phyloP scores from a whole-genome alignment of 1,140 invertebrate species.

The Sarcophaga bullata region DNA sequence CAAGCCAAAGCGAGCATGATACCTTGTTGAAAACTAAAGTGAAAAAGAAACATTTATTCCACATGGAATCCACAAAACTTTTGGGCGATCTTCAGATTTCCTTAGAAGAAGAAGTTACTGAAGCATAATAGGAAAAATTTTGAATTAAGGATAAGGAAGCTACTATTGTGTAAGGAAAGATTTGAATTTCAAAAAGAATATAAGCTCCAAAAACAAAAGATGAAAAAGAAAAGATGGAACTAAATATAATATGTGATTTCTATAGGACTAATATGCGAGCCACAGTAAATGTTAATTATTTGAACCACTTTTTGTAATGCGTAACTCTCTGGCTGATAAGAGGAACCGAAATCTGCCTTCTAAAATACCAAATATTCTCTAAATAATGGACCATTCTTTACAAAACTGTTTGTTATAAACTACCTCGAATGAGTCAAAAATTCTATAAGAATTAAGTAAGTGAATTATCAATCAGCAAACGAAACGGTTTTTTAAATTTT shows the following conservation, averaged over 20 bases:
- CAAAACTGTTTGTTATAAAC: conserved; percentile 27
- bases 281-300: conserved; percentile 29
- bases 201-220: background rate
- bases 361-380: conserved; percentile 30
- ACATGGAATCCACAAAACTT: background rate
- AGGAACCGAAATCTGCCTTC: conserved; percentile 33
- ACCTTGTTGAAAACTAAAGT: background rate
- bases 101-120: conserved; percentile 6
- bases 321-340: conserved; percentile 33
- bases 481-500: conserved; percentile 26
- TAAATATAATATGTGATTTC: no score
- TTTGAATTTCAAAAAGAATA: background rate
- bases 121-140: background rate
- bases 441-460: background rate
- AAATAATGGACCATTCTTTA: conserved; percentile 24
- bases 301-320: conserved; percentile 25
- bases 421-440: background rate
- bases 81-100: background rate
- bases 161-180: background rate
- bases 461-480: conserved; percentile 4
- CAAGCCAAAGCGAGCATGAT: background rate
- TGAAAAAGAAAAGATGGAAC: background rate
- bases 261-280: background rate
- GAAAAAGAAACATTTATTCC: background rate
- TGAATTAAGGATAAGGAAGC: background rate